Conservation (phyloP, 2,797 vertebrate genomes). For the Dendrocincla tyrannina region DNA sequence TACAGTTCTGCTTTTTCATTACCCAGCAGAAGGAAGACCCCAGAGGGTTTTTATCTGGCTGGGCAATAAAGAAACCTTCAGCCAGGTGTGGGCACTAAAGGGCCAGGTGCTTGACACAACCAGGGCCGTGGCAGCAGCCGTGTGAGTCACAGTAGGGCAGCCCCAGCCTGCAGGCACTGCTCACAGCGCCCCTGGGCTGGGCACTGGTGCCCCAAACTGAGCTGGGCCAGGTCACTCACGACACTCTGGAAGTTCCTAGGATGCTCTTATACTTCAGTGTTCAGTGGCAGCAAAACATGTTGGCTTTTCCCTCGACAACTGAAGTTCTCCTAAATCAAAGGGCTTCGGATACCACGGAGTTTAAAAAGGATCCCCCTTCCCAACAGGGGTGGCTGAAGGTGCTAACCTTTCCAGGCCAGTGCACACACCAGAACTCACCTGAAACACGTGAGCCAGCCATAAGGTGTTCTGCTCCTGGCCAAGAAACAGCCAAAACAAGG, state of each 20-base stretch:
- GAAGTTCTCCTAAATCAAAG: rapidly evolving
- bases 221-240: neutral
- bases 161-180: no score
- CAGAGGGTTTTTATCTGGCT: neutral
- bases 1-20: no score
- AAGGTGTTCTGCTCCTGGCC: rapidly evolving
- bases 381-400: rapidly evolving
- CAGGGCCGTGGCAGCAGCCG: rapidly evolving
- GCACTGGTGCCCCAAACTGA: rapidly evolving
- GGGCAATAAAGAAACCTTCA: neutral
- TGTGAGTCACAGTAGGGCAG: rapidly evolving
- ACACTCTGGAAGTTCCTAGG: rapidly evolving
- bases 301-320: neutral
- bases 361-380: rapidly evolving
- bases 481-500: no score
- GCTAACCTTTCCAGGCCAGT: neutral
- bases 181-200: no score
- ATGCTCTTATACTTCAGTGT: neutral
- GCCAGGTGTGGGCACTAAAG: rapidly evolving
- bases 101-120: rapidly evolving
- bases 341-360: rapidly evolving
- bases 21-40: rapidly evolving
- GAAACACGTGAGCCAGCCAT: rapidly evolving
- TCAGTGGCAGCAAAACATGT: rapidly evolving
- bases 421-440: no score